Evolutionary conservation across 1,140 invertebrate species (phyloP).

Genomic region (Heliothis subflexa): DNA sequence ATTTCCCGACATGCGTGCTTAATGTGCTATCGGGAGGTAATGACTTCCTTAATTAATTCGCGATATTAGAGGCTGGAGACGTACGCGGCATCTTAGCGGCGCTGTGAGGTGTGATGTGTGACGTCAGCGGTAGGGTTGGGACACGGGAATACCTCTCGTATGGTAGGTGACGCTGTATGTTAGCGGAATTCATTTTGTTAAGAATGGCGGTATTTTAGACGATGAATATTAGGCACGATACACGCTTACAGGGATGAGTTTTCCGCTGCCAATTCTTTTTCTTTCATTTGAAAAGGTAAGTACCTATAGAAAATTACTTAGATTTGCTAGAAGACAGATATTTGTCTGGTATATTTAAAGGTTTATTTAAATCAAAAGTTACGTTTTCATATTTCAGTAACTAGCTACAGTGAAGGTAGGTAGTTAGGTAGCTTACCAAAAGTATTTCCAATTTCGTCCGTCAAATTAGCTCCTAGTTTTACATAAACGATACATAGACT

Average conservation of each 20-base stretch:
- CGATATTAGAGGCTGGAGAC: slow-evolving; percentile 67
- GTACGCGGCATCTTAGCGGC: slow-evolving; percentile 27
- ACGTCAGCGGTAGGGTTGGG: background rate
- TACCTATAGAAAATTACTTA: no score
- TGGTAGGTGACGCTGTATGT: background rate
- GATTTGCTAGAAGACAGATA: no score
- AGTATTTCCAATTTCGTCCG: slow-evolving; percentile 3
- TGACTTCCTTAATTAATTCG: slow-evolving; percentile 86
- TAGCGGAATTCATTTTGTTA: background rate
- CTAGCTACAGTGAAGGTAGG: no score
- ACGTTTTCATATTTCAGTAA: no score
- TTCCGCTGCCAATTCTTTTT: no score
- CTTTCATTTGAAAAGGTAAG: no score
- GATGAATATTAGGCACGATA: no score
- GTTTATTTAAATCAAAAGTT: no score
- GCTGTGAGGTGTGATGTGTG: slow-evolving; percentile 1
- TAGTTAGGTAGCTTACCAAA: background rate
- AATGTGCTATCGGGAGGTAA: slow-evolving; percentile 82
- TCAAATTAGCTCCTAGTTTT: slow-evolving; percentile 47
- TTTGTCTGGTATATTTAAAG: no score
- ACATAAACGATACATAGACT: slow-evolving; percentile 64
- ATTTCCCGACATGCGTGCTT: slow-evolving; percentile 82
- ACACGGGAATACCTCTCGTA: background rate
- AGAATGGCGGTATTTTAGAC: no score
- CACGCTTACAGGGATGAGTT: no score